A percentile compares a stretch with the other conserved stretches of the same genome.
phyloP scores from a whole-genome alignment of 2,888 invertebrate genomes.

The Poecilobothrus nobilitatus region DNA sequence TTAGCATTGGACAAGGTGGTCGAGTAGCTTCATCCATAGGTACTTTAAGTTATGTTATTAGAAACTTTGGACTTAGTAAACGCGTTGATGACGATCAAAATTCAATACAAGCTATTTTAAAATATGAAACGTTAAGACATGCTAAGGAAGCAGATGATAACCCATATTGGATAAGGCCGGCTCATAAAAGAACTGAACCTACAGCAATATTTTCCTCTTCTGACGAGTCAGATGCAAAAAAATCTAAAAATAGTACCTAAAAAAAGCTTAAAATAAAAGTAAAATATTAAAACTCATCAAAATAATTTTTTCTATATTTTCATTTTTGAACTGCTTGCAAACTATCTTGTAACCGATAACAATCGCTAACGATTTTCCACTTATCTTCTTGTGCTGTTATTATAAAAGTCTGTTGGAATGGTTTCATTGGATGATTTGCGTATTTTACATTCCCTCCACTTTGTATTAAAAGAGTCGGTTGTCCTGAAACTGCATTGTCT shows the following conservation, averaged over 20 bases:
- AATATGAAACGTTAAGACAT: slow-evolving; percentile 46
- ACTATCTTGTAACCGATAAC: slow-evolving; percentile 66
- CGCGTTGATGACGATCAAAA: slow-evolving; percentile 86
- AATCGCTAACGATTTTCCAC: slow-evolving; percentile 90
- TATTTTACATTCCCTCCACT: slow-evolving; percentile 75
- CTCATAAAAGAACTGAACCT: slow-evolving; percentile 84
- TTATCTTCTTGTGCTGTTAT: slow-evolving; percentile 81
- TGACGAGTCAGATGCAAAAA: slow-evolving; percentile 37
- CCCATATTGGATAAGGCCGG: slow-evolving; percentile 94
- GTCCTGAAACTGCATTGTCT: slow-evolving; percentile 59
- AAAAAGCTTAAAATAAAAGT: background rate
- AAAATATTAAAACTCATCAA: background rate
- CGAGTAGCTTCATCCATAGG: slow-evolving; percentile 90
- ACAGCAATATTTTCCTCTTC: slow-evolving; percentile 62
- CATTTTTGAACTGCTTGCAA: slow-evolving; percentile 26
- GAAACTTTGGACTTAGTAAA: slow-evolving; percentile 89
- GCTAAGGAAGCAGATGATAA: slow-evolving; percentile 93
- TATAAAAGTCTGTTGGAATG: slow-evolving; percentile 78
- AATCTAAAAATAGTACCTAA: slow-evolving; percentile 35
- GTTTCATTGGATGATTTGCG: slow-evolving; percentile 51
- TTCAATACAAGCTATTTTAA: slow-evolving; percentile 88
- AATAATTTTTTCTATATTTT: background rate
- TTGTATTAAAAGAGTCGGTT: slow-evolving; percentile 74
- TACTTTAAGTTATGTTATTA: slow-evolving; percentile 77
- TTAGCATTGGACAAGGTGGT: slow-evolving; percentile 85